Base-by-base conservation (phyloP, 1,140 invertebrate genomes). In the Bemisia tabaci region DNA sequence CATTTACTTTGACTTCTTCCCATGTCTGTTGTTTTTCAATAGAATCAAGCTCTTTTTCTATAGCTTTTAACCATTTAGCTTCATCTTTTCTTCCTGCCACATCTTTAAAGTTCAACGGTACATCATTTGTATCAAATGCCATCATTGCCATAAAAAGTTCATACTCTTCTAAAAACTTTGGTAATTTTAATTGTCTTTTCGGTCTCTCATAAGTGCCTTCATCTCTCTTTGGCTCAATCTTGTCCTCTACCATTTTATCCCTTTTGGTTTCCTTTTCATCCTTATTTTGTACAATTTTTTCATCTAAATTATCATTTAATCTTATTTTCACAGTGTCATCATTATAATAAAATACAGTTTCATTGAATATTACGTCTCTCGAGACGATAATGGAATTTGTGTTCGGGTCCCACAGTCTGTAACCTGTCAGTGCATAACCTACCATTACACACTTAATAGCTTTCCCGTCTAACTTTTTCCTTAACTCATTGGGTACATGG, bases 361-460 rank as follows among this genome's bases (percentile, higher is more conserved):
- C 62, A 25, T 24, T 21, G 25, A 63, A 63, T 22, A 26, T 25
- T 26, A 63, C 62, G 25, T 63, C 62, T 5, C 62, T 22, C 21
- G 22, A n/a, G 5, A 63, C 9, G 11, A 24, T 22, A 33, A 63
- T 5, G 22, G 22, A 23, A 5, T 25, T 63, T 9, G 1, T 25
- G 12, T 22, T 63, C 24, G 23, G 23, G 5, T 63, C 62, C 25
- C 33, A 63, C 5, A 63, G 21, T 24, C 62, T 63, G 23, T 63
- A 63, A n/a, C 22, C 62, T 26, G 21, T 63, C 1, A 21, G 62
- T 66, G 62, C 64, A 64, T 68, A 70, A 11, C 64, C 67, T 33
- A 70, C 63, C n/a, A 69, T 17, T 17, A 59, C 25, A 21, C 67
- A 62, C 60, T 33, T 63, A 59, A 59, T 39, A 26, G 58, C 24